Evolutionary conservation across 2,113 vertebrate genomes (phyloP), one percentile per base, ranked within the genome.

Genomic region (Canis aureus): DNA sequence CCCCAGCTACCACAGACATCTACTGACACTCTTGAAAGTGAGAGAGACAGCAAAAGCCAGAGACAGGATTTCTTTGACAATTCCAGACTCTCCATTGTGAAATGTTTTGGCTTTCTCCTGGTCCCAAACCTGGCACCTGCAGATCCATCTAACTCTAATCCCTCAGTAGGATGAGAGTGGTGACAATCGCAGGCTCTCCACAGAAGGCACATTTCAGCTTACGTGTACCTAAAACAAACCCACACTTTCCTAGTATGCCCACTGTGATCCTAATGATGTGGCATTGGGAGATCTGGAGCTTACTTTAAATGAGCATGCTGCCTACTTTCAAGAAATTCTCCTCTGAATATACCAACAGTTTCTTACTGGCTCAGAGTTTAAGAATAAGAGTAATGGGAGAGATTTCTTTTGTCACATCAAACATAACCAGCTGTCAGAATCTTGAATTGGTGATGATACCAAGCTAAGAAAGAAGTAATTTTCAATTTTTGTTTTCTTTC

Each of bases 121-220:
- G 27, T 85, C 15, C 60, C 69, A 96, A 84, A 88, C 2, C 22
- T 0, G 11, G 43, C 76, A 83, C 64, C 64, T 90, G 43, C 15
- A 86, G 69, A 85, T 51, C 64, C 16, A 79, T n/a, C 84, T 91
- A 84, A 88, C 35, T 49, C 60, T 91, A 91, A 91, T 91, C 87
- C 49, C 17, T 38, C 25, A 71, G 49, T 6, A 51, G 11, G 59
- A 71, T 67, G 81, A 93, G 10, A 22, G 53, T 25, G 69, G 87
- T 92, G 25, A 90, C 92, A 89, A 91, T 79, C 27, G 71, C 38
- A 38, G 12, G 51, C 23, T 83, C 49, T 66, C 9, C 22, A 23
- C 57, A 92, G 57, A 93, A 87, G 35, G 35, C 2, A 71, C 25
- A 95, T 88, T 95, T 94, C 25, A 23, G 35, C 23, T 78, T 66